A percentile compares a stretch with the other conserved stretches of the same genome.
Evolutionary conservation across 2,113 vertebrate genomes (phyloP).

Genomic region (Xyliphius kryptos): DNA sequence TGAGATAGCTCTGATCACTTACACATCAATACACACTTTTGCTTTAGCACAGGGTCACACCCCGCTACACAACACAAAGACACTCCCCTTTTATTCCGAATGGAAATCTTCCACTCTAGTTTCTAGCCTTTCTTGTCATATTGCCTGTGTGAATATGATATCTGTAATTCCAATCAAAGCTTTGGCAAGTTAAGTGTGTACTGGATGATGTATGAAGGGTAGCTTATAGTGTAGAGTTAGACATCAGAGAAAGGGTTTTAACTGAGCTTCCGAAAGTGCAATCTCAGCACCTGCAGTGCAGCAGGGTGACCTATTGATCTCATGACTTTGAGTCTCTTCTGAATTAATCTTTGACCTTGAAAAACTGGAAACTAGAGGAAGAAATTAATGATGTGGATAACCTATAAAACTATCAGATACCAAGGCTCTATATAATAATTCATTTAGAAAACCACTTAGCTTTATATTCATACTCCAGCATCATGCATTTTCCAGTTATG

Average conservation of each 20-base stretch:
- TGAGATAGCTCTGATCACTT: constrained; percentile 7
- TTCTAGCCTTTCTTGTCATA: too few species aligned
- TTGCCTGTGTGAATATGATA: too few species aligned
- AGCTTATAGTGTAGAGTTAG: background rate
- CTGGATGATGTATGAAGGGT: constrained; percentile 9
- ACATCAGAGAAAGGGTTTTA: constrained; percentile 18
- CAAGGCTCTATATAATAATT: background rate
- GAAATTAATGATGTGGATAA: background rate
- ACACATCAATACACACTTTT: background rate
- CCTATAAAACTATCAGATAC: background rate
- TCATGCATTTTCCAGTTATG: too few species aligned
- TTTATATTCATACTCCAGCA: background rate
- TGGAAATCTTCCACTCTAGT: too few species aligned
- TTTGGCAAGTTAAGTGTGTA: background rate
- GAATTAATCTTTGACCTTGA: background rate
- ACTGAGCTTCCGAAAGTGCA: constrained; percentile 23
- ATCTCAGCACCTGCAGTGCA: constrained; percentile 40
- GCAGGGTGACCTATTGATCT: constrained; percentile 29
- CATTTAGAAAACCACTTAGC: background rate
- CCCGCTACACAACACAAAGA: constrained; percentile 2
- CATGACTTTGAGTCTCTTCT: constrained; percentile 4
- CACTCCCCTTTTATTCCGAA: background rate
- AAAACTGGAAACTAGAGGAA: background rate
- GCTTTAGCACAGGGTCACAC: constrained; percentile 7
- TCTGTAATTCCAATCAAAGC: too few species aligned